Conservation (phyloP, 2,113 vertebrate species). For the Mirounga angustirostris region DNA sequence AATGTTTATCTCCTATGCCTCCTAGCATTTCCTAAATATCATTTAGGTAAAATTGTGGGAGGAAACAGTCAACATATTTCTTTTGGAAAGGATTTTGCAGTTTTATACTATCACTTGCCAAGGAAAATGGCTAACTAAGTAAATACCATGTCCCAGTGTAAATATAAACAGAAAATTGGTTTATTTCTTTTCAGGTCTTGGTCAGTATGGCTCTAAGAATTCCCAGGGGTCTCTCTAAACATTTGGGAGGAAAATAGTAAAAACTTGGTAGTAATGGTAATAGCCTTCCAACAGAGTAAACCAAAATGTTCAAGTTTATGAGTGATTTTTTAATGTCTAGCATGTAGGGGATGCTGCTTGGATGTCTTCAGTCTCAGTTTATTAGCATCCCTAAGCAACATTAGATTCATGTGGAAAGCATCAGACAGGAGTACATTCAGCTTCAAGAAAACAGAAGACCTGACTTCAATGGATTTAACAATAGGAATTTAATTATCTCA, state of each 20-base stretch:
- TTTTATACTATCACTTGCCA: constrained; percentile 60
- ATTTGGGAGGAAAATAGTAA: background rate
- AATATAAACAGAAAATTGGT: constrained; percentile 52
- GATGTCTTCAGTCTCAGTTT: background rate
- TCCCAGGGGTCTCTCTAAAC: background rate
- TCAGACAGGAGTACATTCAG: background rate
- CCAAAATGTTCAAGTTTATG: background rate
- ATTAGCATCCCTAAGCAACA: background rate
- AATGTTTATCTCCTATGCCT: background rate
- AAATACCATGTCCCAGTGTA: constrained; percentile 45
- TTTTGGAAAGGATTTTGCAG: constrained; percentile 48
- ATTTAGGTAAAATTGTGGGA: constrained; percentile 18
- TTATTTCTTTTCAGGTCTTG: constrained; percentile 11
- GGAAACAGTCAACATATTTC: constrained; percentile 12
- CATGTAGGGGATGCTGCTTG: background rate
- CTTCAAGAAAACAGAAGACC: background rate
- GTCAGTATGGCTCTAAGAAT: background rate
- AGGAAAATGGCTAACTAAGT: constrained; percentile 58
- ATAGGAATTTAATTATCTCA: background rate
- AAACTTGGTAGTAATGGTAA: background rate
- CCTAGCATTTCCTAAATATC: constrained; percentile 10
- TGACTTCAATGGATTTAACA: background rate
- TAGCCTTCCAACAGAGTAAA: background rate
- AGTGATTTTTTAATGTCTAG: background rate
- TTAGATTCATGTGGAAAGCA: background rate